Conservation (phyloP, 2,888 invertebrate genomes). For the Matsumyia berberina region DNA sequence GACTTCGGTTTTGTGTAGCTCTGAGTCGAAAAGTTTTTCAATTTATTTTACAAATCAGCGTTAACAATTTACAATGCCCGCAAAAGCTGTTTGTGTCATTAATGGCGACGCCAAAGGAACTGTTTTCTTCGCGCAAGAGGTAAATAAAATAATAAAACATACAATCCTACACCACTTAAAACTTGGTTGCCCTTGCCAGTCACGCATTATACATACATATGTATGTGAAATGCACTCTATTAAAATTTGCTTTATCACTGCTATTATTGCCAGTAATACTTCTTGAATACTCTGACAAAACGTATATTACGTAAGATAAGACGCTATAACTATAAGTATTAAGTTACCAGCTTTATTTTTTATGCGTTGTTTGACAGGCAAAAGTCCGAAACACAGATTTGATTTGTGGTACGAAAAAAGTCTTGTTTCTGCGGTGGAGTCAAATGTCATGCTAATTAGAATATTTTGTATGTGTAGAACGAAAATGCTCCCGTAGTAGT, state of each 20-base stretch:
- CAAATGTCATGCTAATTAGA: background rate
- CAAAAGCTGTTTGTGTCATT: constrained; percentile 94
- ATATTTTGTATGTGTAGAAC: constrained; percentile 81
- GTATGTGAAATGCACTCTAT: background rate
- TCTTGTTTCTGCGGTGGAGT: background rate
- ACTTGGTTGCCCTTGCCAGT: background rate
- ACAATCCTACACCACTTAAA: too few relatives aligned
- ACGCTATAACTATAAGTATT: background rate
- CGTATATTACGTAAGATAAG: constrained; percentile 21
- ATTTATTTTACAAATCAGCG: background rate
- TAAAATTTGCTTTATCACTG: constrained; percentile 23
- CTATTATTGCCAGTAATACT: background rate
- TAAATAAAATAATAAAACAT: too few relatives aligned
- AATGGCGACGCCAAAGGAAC: constrained; percentile 94
- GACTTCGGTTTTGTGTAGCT: too few relatives aligned
- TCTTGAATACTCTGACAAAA: background rate
- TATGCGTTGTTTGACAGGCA: constrained; percentile 4
- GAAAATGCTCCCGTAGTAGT: constrained; percentile 89
- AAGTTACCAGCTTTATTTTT: background rate
- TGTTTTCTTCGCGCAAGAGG: constrained; percentile 91
- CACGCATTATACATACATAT: background rate
- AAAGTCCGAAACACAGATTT: constrained; percentile 15
- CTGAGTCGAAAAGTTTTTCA: background rate
- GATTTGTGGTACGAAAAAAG: background rate
- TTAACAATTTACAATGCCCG: constrained; percentile 84